Conservation (phyloP, 2,888 invertebrate species). For the Galerucella calmariensis region DNA sequence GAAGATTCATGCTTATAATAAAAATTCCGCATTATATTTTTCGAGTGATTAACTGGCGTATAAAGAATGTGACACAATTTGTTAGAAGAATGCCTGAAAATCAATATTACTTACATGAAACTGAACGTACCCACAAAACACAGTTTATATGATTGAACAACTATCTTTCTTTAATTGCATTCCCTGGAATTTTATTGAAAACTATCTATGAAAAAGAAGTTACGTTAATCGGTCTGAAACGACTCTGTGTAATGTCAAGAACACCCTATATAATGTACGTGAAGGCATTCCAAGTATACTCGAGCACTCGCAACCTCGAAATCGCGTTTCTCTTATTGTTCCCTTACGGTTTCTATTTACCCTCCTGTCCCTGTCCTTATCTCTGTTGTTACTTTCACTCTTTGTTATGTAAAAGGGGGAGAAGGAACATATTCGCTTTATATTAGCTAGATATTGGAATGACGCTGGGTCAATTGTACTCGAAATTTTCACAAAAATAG, state of each 20-base stretch:
- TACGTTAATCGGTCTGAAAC: not conserved
- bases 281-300: slow-evolving; percentile 23
- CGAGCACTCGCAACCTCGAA: slow-evolving; percentile 35
- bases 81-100: slow-evolving; percentile 21
- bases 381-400: slow-evolving; percentile 29
- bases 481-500: not conserved
- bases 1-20: slow-evolving; percentile 2
- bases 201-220: too few species aligned
- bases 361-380: slow-evolving; percentile 20
- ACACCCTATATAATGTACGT: slow-evolving; percentile 18
- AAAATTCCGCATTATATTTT: slow-evolving; percentile 29
- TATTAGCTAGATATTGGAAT: slow-evolving; percentile 27
- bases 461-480: slow-evolving; percentile 7
- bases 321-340: slow-evolving; percentile 40
- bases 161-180: too few species aligned
- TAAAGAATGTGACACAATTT: slow-evolving; percentile 23
- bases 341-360: slow-evolving; percentile 39
- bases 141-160: too few species aligned
- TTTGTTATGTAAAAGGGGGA: slow-evolving; percentile 15
- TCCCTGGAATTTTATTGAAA: too few species aligned
- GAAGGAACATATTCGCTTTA: slow-evolving; percentile 20
- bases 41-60: slow-evolving; percentile 18
- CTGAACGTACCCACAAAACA: too few species aligned
- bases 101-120: slow-evolving; percentile 14
- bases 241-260: slow-evolving; percentile 17